Base-by-base conservation (phyloP, 2,888 invertebrate species). In the Mesoligia furuncula region DNA sequence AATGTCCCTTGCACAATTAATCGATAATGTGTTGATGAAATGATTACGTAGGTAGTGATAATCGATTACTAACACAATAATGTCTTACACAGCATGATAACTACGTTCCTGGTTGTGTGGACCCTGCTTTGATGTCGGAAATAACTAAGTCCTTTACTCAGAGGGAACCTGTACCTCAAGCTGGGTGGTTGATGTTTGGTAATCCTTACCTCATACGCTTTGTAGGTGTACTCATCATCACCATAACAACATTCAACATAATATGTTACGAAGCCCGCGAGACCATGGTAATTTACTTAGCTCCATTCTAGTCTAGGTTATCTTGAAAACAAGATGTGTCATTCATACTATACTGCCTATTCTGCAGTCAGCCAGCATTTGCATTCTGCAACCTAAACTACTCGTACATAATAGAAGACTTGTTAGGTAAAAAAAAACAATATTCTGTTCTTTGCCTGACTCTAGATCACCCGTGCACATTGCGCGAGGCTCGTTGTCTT, bases 151-250 rank as follows among this genome's bases (percentile, higher is more conserved):
- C 17, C 7, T 85, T 96, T 80, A 92, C 92, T 0, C 59, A 87
- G 36, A 94, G 92, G 74, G 94, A 95, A 8, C 94, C 95, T 0
- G 94, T 96, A 6, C 90, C 93, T 0, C 93, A 94, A 74, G 91
- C 92, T 36, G 96, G 96, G 5, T 96, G 96, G 96, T 90, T 96
- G 7, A 96, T 96, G 96, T 96, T 94, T 80, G 96, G 96, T 96
- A 85, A 77, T 27, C 2, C 8, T 69, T 57, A 27, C 15, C 27
- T 59, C 8, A 1, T 75, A 27, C 17, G 27, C 24, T 48, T 45
- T 36, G 42, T 31, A 31, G 31, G 2, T 31, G 31, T 61, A 13
- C 9, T 48, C 45, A 66, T 48, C 27, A 20, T 24, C 68, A 39
- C 36, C 27, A 11, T 48, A 51, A 20, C 20, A 45, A 8, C 36